These are phyloP conservation scores for Plestiodon gilberti DNA, from an alignment of 2,113 vertebrate species.

Conservation along the genomic window DNA sequence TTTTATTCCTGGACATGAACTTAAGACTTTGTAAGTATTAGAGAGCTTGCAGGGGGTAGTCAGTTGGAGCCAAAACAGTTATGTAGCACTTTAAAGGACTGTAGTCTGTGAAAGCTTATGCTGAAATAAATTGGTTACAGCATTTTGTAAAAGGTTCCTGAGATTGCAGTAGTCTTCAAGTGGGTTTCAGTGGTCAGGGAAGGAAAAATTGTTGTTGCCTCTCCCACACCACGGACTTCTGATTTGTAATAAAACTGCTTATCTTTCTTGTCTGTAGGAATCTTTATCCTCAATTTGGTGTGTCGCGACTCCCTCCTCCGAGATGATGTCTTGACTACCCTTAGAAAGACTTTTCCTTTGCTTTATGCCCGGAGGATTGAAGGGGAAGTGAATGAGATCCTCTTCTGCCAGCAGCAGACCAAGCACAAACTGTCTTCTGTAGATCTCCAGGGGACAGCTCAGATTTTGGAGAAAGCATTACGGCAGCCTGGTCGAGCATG, in stretches of 20 bases:
- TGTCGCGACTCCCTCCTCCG: conserved; percentile 86
- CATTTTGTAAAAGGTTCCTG: neutral
- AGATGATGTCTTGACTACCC: conserved; percentile 79
- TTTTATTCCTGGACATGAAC: too few species aligned
- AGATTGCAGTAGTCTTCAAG: too few species aligned
- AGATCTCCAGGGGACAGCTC: conserved; percentile 76
- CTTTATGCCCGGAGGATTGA: conserved; percentile 83
- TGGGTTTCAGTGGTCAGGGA: neutral
- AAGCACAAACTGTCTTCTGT: conserved; percentile 9
- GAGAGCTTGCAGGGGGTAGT: too few species aligned
- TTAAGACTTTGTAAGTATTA: too few species aligned
- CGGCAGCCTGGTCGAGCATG: conserved; percentile 63
- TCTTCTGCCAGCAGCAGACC: conserved; percentile 76
- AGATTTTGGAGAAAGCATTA: conserved; percentile 80
- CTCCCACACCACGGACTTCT: too few species aligned
- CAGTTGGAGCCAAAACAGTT: too few species aligned
- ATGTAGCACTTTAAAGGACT: neutral
- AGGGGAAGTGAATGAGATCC: conserved; percentile 91
- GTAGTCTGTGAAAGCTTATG: neutral
- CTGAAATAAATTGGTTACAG: too few species aligned
- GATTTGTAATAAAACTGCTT: neutral
- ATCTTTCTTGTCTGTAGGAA: conserved; percentile 70
- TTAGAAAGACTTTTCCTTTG: conserved; percentile 81
- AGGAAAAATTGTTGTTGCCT: neutral
- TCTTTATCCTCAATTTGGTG: conserved; percentile 94